Evolutionary conservation across 2,113 vertebrate genomes (phyloP).

Genomic region (Amblyornis subalaris): DNA sequence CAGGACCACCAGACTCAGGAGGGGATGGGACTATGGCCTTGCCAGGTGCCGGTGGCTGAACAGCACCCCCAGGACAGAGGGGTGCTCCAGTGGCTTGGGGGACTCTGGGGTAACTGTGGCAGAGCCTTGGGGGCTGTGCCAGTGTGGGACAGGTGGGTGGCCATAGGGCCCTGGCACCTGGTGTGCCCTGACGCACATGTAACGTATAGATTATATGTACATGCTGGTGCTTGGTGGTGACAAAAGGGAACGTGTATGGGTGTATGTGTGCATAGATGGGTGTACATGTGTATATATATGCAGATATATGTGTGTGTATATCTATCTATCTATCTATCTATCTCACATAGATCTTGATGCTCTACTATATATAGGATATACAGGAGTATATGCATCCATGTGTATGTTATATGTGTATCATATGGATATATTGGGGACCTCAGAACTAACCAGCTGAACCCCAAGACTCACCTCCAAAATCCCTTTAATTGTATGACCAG

Average conservation of each 20-base stretch:
- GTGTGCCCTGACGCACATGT: background rate
- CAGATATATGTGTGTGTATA: background rate
- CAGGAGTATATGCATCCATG: background rate
- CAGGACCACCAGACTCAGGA: background rate
- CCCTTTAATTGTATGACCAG: background rate
- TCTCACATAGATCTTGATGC: background rate
- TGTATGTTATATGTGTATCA: background rate
- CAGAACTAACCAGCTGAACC: background rate
- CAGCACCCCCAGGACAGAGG: background rate
- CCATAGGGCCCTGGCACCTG: background rate
- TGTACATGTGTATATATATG: background rate
- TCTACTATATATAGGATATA: background rate
- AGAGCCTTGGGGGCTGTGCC: background rate
- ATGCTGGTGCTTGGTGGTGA: background rate
- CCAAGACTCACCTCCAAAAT: background rate
- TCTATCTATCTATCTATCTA: background rate
- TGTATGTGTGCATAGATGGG: no score
- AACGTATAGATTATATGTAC: rapidly evolving
- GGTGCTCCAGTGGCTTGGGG: background rate
- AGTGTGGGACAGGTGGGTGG: background rate
- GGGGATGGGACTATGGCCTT: background rate
- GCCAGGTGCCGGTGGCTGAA: background rate
- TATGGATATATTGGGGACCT: background rate
- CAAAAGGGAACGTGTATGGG: background rate
- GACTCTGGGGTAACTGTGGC: background rate